Conservation (phyloP, 2,113 vertebrate genomes). For the Chionodraco myersi region DNA sequence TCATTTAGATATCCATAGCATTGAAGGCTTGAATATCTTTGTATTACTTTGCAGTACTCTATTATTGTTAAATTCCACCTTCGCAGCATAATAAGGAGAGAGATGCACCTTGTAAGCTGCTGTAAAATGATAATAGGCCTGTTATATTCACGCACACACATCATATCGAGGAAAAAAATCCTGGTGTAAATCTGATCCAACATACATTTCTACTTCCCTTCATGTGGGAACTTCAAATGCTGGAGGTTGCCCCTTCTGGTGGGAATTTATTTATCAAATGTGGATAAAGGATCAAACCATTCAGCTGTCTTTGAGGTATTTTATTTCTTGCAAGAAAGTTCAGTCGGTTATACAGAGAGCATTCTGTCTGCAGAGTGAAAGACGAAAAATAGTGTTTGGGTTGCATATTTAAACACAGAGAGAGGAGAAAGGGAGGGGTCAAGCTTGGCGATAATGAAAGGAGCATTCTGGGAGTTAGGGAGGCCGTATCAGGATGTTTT, state of each 20-base stretch:
- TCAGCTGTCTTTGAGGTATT: too few relatives aligned
- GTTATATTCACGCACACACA: not conserved
- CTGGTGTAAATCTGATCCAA: not conserved
- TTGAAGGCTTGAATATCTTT: not conserved
- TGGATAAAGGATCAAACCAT: too few relatives aligned
- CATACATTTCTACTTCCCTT: not conserved
- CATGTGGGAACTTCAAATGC: not conserved
- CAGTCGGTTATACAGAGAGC: too few relatives aligned
- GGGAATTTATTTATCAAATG: too few relatives aligned
- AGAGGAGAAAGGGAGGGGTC: too few relatives aligned
- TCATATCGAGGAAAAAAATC: not conserved
- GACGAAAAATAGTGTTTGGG: too few relatives aligned
- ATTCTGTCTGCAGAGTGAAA: too few relatives aligned
- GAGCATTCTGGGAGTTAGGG: too few relatives aligned
- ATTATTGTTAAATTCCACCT: not conserved
- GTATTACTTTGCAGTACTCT: not conserved
- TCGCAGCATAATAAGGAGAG: not conserved
- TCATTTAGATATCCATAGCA: not conserved
- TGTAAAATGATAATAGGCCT: not conserved
- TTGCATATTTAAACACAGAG: too few relatives aligned
- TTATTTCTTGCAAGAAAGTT: too few relatives aligned
- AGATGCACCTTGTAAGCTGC: not conserved
- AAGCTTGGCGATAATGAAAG: too few relatives aligned
- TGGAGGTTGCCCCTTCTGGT: not conserved
- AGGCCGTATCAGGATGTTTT: too few relatives aligned